Evolutionary conservation across 2,797 vertebrate genomes (phyloP).

Genomic region (Silurus lanzhouensis): DNA sequence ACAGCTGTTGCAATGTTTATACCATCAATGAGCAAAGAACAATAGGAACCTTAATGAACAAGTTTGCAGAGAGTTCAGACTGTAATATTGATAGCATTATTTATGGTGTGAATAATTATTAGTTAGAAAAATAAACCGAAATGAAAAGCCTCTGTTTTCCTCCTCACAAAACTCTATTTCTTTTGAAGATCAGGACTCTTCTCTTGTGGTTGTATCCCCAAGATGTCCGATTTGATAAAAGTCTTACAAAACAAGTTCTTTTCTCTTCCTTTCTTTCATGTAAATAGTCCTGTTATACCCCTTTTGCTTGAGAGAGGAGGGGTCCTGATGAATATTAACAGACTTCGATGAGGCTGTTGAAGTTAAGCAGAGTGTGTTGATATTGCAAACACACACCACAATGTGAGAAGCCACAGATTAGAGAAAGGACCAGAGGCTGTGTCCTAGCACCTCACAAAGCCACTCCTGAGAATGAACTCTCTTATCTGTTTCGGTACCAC

Average conservation of each 20-base stretch:
- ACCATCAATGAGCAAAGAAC: not conserved
- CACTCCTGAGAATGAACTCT: conserved; percentile 17
- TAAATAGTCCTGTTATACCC: conserved; percentile 28
- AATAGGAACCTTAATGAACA: not conserved
- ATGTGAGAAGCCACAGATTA: conserved; percentile 37
- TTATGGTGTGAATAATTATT: not conserved
- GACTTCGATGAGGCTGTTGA: not conserved
- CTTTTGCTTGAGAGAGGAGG: conserved; percentile 24
- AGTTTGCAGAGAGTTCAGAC: not conserved
- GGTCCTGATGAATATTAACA: conserved; percentile 38
- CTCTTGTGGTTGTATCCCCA: conserved; percentile 9
- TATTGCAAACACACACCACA: conserved; percentile 38
- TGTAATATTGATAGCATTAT: not conserved
- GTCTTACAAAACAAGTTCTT: conserved; percentile 73
- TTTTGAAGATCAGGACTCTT: conserved; percentile 13
- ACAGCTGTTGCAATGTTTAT: not conserved
- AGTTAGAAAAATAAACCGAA: not conserved
- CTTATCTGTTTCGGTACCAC: conserved; percentile 43
- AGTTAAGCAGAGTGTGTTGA: conserved; percentile 23
- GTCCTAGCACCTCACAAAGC: not conserved
- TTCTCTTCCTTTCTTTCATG: conserved; percentile 36
- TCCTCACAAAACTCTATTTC: not conserved
- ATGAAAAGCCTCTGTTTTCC: not conserved
- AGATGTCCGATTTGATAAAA: conserved; percentile 73
- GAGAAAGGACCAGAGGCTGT: conserved; percentile 25